phyloP scores from a whole-genome alignment of 2,797 vertebrate species.

The Macropus fuliginosus region DNA sequence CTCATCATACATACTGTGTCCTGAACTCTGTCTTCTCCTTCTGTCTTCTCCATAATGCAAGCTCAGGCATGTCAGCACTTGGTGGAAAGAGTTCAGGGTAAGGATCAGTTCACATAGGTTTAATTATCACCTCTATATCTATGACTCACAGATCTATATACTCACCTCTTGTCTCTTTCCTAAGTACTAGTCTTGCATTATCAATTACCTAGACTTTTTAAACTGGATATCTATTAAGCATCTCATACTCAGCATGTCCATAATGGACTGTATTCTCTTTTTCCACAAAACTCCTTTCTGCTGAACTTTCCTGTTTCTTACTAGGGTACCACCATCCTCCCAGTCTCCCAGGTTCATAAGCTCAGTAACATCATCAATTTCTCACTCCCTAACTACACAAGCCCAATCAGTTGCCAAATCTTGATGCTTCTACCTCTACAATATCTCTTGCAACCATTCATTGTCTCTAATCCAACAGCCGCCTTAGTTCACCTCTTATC shows the following conservation, averaged over 20 bases:
- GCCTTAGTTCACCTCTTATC: not conserved
- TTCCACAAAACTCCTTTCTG: not conserved
- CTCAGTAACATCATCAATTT: not conserved
- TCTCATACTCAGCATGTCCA: not conserved
- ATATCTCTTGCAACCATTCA: not conserved
- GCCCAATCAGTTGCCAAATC: not conserved
- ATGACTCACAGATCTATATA: not conserved
- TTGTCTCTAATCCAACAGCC: not conserved
- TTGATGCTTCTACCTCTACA: not conserved
- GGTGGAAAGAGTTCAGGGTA: not conserved
- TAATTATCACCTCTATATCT: not conserved
- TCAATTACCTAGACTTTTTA: not conserved
- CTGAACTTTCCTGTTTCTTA: not conserved
- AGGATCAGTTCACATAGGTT: not conserved
- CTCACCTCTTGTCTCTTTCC: not conserved
- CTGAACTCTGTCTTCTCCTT: not conserved
- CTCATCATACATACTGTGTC: not conserved
- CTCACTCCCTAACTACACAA: not conserved
- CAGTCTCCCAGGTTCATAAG: not conserved
- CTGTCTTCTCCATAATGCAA: not conserved
- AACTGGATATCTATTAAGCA: not conserved
- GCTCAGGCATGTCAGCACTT: not conserved
- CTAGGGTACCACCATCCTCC: not conserved
- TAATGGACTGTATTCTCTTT: not conserved
- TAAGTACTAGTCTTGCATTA: not conserved